These are phyloP conservation scores for Drosophila histrio DNA, from an alignment of 2,888 invertebrate genomes.

Conservation along the genomic window DNA sequence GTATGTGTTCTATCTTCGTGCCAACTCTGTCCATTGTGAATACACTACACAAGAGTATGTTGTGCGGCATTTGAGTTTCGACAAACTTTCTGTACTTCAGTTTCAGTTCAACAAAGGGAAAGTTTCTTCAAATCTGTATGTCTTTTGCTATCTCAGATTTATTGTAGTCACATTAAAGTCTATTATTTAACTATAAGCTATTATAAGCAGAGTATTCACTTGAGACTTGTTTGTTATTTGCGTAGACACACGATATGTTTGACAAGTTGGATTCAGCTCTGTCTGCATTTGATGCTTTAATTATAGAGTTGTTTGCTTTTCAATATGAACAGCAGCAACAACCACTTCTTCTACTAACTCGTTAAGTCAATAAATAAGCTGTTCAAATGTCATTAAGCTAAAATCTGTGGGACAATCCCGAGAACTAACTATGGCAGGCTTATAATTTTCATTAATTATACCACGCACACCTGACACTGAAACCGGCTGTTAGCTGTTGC, in stretches of 20 bases:
- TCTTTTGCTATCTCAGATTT: background rate
- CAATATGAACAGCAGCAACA: constrained; percentile 27
- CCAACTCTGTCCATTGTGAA: constrained; percentile 46
- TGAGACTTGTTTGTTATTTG: constrained; percentile 23
- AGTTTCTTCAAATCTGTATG: background rate
- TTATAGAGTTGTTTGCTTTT: constrained; percentile 49
- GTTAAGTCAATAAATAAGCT: constrained; percentile 60
- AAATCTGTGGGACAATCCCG: constrained; percentile 33
- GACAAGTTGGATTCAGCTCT: constrained; percentile 29
- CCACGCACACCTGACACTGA: constrained; percentile 56
- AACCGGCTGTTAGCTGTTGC: constrained; percentile 36
- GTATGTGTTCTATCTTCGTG: constrained; percentile 65
- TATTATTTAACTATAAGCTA: too few species aligned
- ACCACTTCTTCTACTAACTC: background rate
- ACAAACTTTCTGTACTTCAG: constrained; percentile 22
- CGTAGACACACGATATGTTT: constrained; percentile 23
- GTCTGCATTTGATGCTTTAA: constrained; percentile 70
- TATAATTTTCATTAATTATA: constrained; percentile 70
- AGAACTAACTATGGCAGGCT: constrained; percentile 16
- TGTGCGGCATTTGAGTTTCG: constrained; percentile 25
- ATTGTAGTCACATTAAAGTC: background rate
- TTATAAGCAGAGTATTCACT: background rate
- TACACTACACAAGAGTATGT: constrained; percentile 38
- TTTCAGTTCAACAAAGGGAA: background rate
- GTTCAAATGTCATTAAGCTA: constrained; percentile 60